These are phyloP conservation scores for Hylia prasina DNA, from an alignment of 2,113 vertebrate species.

Conservation along the genomic window DNA sequence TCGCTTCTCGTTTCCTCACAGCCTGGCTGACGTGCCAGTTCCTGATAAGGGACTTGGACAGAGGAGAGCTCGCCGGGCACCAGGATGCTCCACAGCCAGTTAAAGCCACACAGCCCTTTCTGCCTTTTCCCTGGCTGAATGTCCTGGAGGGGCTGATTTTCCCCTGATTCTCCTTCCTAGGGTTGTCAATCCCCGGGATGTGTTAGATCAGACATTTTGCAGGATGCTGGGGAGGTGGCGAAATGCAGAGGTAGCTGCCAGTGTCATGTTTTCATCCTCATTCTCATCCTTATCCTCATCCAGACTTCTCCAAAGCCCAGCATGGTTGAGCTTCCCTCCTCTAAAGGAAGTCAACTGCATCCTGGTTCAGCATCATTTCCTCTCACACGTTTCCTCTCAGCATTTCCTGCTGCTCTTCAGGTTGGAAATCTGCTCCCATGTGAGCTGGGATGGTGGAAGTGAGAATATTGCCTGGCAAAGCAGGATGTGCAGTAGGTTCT, in stretches of 20 bases:
- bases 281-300: not conserved
- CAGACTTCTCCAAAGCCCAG: not conserved
- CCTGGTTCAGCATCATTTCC: not conserved
- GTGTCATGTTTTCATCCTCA: not conserved
- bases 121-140: not conserved
- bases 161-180: not conserved
- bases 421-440: not conserved
- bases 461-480: not conserved
- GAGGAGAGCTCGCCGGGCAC: not conserved
- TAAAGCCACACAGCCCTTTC: not conserved
- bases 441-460: not conserved
- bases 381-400: not conserved
- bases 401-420: not conserved
- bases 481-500: not conserved
- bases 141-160: not conserved
- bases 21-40: not conserved
- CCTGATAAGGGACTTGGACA: not conserved
- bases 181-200: not conserved
- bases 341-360: not conserved
- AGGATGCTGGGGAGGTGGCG: not conserved
- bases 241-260: not conserved
- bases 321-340: not conserved
- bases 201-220: not conserved
- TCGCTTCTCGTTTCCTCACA: slow-evolving; percentile 20
- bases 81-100: not conserved